These are phyloP conservation scores for Tortrix viridana DNA, from an alignment of 2,888 invertebrate species.

Conservation along the genomic window DNA sequence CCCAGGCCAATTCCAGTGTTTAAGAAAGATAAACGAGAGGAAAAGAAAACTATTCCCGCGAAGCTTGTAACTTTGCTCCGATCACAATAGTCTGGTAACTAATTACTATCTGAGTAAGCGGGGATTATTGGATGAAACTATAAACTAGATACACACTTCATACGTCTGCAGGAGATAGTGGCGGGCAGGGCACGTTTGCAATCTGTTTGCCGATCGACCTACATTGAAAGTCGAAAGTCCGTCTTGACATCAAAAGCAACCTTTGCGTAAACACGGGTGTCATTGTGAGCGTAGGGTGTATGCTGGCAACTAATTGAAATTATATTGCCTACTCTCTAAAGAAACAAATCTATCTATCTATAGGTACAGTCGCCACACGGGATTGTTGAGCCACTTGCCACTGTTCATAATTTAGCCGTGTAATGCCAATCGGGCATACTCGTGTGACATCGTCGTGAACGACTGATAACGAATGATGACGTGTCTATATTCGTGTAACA, in stretches of 20 bases:
- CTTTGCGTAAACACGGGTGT: neutral
- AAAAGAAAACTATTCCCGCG: conserved; percentile 72
- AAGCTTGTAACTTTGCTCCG: conserved; percentile 66
- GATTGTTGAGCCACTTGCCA: too few relatives aligned
- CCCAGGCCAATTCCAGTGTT: conserved; percentile 79
- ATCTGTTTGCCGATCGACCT: conserved; percentile 28
- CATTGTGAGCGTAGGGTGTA: neutral
- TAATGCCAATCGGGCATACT: too few relatives aligned
- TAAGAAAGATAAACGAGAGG: conserved; percentile 82
- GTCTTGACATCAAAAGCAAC: conserved; percentile 10
- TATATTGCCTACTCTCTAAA: neutral
- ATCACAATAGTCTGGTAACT: conserved; percentile 64
- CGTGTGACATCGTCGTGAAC: too few relatives aligned
- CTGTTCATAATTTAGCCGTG: too few relatives aligned
- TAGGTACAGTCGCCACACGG: too few relatives aligned
- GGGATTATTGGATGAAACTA: conserved; percentile 55
- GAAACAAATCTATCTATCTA: too few relatives aligned
- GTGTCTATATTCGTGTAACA: too few relatives aligned
- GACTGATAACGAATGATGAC: too few relatives aligned
- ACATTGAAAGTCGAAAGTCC: conserved; percentile 18
- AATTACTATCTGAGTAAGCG: conserved; percentile 55
- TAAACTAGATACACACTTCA: conserved; percentile 50
- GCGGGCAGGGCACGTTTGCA: conserved; percentile 3
- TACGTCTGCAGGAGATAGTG: conserved; percentile 11
- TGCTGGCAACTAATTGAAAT: neutral